A percentile compares a stretch with the other conserved stretches of the same genome.
These are phyloP conservation scores for Standfussiana lucernea DNA, from an alignment of 2,888 invertebrate genomes.

Conservation along the genomic window DNA sequence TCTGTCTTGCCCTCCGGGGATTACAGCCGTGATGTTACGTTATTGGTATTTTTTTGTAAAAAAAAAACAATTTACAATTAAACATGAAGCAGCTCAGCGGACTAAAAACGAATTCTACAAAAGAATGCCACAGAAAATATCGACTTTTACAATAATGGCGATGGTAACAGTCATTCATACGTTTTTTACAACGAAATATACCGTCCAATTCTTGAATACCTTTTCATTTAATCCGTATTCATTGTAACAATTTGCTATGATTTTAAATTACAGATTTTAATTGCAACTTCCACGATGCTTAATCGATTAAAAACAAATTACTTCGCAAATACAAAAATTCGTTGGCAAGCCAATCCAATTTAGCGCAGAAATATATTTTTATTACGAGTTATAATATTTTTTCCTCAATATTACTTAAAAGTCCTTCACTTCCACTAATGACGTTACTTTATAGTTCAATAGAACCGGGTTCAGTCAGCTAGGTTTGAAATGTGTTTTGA, in stretches of 20 bases:
- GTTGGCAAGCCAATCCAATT: constrained; percentile 2
- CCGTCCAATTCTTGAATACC: constrained; percentile 1
- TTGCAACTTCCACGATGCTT: constrained; percentile 5
- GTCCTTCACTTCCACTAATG: constrained; percentile 40
- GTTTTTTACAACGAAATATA: constrained; percentile 24
- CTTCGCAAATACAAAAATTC: constrained; percentile 24
- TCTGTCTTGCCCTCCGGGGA: too few relatives aligned
- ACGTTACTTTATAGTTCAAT: constrained; percentile 55
- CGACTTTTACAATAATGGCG: not conserved
- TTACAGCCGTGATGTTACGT: too few relatives aligned
- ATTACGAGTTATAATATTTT: constrained; percentile 16
- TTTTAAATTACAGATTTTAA: constrained; percentile 23
- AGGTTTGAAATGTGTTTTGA: constrained; percentile 54
- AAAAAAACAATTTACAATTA: not conserved
- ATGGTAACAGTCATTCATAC: constrained; percentile 18
- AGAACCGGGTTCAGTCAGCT: constrained; percentile 40
- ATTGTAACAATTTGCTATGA: constrained; percentile 8
- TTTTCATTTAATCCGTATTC: constrained; percentile 30
- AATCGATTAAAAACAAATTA: constrained; percentile 12
- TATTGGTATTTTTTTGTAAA: too few relatives aligned
- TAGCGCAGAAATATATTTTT: constrained; percentile 13
- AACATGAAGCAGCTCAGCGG: not conserved
- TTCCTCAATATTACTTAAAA: constrained; percentile 34
- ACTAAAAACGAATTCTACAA: constrained; percentile 5
- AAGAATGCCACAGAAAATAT: not conserved